Base-by-base conservation (phyloP, 2,797 vertebrate species). In the Cuculus canorus region DNA sequence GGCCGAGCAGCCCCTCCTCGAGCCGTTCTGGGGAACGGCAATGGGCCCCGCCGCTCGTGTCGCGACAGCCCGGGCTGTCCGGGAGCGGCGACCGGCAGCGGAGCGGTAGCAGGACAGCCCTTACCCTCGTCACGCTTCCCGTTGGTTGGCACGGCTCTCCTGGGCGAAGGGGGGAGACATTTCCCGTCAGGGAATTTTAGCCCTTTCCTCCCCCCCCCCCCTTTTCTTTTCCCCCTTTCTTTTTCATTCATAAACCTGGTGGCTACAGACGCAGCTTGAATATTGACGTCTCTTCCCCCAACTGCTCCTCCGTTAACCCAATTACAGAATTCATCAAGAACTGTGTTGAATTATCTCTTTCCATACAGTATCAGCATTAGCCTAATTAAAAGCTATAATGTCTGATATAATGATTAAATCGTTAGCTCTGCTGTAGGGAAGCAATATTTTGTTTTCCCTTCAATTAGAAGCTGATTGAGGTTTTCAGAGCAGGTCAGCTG, bases 401-500 rank as follows among this genome's bases (percentile, higher is more conserved):
- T 98, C 98, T 98, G 98, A 98, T 98, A 98, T 98, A 98, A 98
- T 99, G 98, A 99, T 99, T 99, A 99, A 99, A 99, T 99, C 99
- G 98, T 99, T 99, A 98, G 98, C 98, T 98, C 98, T 98, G 98
- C 99, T 98, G 98, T 98, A 98, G 98, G 98, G 98, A 99, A 99
- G 98, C 98, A 98, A 98, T 98, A 98, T 99, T 98, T 99, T 98
- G 98, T 99, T 99, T 99, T 98, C 98, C 98, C 98, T 99, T 99
- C 98, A 99, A 99, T 99, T 99, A 99, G 98, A 98, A 98, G 98
- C 98, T 99, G 99, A 99, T 99, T 99, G 98, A 98, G 98, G 99
- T 99, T 99, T 99, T 99, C 98, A 99, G 98, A 98, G 98, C 98
- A 99, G 99, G 99, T 99, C 99, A 99, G 98, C 99, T 99, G 99